phyloP scores from a whole-genome alignment of 2,888 invertebrate species.

The Agrilus mali region DNA sequence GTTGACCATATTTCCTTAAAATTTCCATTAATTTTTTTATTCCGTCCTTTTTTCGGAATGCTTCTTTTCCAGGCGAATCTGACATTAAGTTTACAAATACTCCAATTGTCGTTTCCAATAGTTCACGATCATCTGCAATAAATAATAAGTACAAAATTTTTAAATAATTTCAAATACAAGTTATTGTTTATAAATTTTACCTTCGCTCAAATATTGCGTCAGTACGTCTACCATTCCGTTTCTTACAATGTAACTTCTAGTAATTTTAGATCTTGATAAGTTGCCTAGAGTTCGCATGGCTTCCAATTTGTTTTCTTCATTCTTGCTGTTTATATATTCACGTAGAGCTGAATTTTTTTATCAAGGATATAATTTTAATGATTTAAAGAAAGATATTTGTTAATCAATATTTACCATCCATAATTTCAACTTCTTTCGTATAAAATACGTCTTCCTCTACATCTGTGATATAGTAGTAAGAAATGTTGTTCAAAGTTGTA shows the following conservation, averaged over 20 bases:
- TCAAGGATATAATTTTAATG: not conserved
- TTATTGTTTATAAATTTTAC: conserved; percentile 23
- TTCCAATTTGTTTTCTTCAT: conserved; percentile 48
- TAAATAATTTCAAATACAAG: not conserved
- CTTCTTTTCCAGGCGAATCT: conserved; percentile 40
- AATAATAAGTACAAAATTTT: not conserved
- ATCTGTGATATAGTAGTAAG: conserved; percentile 52
- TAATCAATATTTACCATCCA: conserved; percentile 31
- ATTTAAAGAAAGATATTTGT: too few relatives aligned
- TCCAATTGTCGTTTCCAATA: conserved; percentile 67
- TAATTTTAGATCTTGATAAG: conserved; percentile 56
- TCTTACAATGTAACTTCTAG: conserved; percentile 51
- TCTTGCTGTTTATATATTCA: conserved; percentile 32
- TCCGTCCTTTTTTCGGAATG: conserved; percentile 41
- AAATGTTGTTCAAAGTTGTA: conserved; percentile 74
- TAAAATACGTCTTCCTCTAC: conserved; percentile 34
- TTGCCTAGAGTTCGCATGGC: conserved; percentile 74
- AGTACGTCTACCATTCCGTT: conserved; percentile 47
- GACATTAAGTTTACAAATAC: conserved; percentile 70
- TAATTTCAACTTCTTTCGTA: conserved; percentile 36
- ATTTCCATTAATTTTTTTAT: conserved; percentile 40
- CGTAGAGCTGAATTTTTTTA: conserved; percentile 29
- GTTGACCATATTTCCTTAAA: conserved; percentile 43
- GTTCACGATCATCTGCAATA: conserved; percentile 46
- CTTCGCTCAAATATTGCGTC: conserved; percentile 46